Percentiles rank a stretch among this genome's conserved stretches.
Evolutionary conservation across 1,140 invertebrate genomes (phyloP).

Genomic region (Glomeris maerens): DNA sequence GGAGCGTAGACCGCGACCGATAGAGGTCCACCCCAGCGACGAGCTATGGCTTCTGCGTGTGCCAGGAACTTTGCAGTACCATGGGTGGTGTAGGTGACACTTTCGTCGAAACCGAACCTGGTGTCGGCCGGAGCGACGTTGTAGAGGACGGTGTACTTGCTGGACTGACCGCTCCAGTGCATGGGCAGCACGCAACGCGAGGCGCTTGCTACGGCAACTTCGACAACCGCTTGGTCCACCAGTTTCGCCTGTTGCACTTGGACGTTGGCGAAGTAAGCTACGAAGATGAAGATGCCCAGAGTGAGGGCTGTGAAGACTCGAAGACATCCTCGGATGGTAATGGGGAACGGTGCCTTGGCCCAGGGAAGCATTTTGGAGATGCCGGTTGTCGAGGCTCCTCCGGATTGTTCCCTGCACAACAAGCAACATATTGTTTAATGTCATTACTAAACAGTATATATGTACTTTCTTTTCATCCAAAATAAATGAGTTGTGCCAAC

Average conservation of each 20-base stretch:
- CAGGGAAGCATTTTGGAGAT: too few species aligned
- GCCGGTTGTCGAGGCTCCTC: too few species aligned
- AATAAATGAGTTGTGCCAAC: too few species aligned
- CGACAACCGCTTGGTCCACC: too few species aligned
- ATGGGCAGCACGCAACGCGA: background rate
- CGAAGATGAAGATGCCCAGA: background rate
- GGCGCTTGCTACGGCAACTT: background rate
- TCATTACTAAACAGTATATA: too few species aligned
- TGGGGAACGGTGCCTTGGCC: too few species aligned
- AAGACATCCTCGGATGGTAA: too few species aligned
- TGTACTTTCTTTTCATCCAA: too few species aligned
- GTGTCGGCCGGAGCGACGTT: constrained; percentile 34
- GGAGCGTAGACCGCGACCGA: constrained; percentile 62
- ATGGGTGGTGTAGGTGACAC: constrained; percentile 77
- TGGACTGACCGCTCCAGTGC: constrained; percentile 26
- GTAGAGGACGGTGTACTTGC: constrained; percentile 48
- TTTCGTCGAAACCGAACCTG: constrained; percentile 14
- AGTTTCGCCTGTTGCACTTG: background rate
- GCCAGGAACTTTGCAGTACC: constrained; percentile 80
- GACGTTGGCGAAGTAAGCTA: background rate
- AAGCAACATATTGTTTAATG: too few species aligned
- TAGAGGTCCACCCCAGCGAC: constrained; percentile 51
- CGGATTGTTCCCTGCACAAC: too few species aligned
- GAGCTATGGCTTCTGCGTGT: constrained; percentile 65
- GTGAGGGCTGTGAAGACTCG: background rate